A percentile compares a stretch with the other conserved stretches of the same genome.
phyloP scores from a whole-genome alignment of 2,888 invertebrate species.

The Apodemia duryi region DNA sequence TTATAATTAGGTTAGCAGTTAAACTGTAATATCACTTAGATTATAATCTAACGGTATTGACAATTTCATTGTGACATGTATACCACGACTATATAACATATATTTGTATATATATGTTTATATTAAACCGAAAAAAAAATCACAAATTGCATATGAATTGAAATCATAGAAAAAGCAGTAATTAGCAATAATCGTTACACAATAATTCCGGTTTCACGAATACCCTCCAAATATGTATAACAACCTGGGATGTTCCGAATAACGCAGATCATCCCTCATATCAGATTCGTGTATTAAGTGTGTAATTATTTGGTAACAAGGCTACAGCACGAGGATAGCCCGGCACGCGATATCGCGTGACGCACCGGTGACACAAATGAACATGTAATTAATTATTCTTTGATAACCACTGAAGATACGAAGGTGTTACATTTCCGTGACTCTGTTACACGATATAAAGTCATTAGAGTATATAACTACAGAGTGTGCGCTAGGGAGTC shows the following conservation, averaged over 20 bases:
- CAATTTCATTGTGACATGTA: too few relatives aligned
- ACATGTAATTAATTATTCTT: constrained; percentile 70
- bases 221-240: background rate
- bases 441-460: background rate
- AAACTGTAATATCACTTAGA: too few relatives aligned
- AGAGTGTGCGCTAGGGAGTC: background rate
- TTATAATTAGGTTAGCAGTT: too few relatives aligned
- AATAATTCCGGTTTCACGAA: too few relatives aligned
- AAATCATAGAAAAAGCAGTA: too few relatives aligned
- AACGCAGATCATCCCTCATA: constrained; percentile 11
- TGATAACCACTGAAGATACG: constrained; percentile 29
- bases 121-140: too few relatives aligned
- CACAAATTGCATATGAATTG: too few relatives aligned
- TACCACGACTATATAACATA: too few relatives aligned
- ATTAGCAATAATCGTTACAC: too few relatives aligned
- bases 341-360: constrained; percentile 67
- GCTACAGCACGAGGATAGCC: background rate
- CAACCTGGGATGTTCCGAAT: background rate
- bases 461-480: background rate
- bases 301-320: constrained; percentile 25
- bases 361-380: constrained; percentile 58
- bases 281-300: constrained; percentile 15
- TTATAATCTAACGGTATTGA: too few relatives aligned
- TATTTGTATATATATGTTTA: too few relatives aligned
- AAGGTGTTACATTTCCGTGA: constrained; percentile 12